A percentile compares a stretch with the other conserved stretches of the same genome.
These are phyloP conservation scores for Rhopalosiphum nymphaeae DNA, from an alignment of 2,888 invertebrate genomes.

Conservation along the genomic window DNA sequence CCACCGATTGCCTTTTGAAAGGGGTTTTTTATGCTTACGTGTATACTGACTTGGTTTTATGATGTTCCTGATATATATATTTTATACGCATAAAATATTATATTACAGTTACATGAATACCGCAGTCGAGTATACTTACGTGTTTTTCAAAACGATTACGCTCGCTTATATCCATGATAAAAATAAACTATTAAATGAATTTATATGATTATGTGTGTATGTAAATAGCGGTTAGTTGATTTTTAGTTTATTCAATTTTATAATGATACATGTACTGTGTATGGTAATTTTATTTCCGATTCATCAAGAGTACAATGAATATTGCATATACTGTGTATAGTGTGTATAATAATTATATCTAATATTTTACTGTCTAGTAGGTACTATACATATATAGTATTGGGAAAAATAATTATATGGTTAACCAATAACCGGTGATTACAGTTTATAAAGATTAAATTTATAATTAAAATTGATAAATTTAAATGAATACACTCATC, in stretches of 20 bases:
- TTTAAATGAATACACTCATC: too few relatives aligned
- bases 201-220: not conserved
- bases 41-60: constrained; percentile 4
- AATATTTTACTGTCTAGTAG: too few relatives aligned
- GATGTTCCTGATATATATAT: not conserved
- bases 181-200: not conserved
- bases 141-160: not conserved
- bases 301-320: not conserved
- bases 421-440: not conserved
- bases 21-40: not conserved
- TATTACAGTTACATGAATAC: not conserved
- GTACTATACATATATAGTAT: too few relatives aligned
- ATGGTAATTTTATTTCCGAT: not conserved
- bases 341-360: too few relatives aligned
- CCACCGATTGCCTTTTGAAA: not conserved
- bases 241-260: not conserved
- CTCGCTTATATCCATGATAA: not conserved
- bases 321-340: not conserved
- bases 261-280: not conserved
- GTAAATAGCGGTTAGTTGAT: not conserved
- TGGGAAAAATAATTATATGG: not conserved
- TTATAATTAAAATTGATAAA: too few relatives aligned
- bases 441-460: too few relatives aligned
- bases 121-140: not conserved
- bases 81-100: not conserved